phyloP scores from a whole-genome alignment of 2,888 invertebrate species.

The Taphrorychus bicolor region DNA sequence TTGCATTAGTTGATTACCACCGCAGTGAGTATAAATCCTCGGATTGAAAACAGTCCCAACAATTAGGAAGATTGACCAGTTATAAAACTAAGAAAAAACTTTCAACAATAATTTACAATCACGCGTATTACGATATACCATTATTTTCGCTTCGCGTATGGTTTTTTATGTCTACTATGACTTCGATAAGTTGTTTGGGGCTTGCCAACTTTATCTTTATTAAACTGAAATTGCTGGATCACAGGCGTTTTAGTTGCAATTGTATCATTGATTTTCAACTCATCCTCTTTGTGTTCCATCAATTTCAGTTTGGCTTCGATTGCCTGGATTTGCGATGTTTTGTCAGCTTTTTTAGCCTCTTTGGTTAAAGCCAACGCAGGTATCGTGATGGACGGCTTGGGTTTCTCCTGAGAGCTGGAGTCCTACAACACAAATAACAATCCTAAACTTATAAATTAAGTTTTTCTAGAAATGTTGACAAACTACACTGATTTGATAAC shows the following conservation, averaged over 20 bases:
- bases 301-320: constrained; percentile 87
- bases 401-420: constrained; percentile 57
- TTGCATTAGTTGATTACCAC: too few species aligned
- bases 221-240: constrained; percentile 71
- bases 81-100: too few species aligned
- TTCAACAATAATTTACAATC: too few species aligned
- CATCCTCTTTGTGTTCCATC: constrained; percentile 76
- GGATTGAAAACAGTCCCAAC: too few species aligned
- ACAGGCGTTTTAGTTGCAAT: constrained; percentile 71
- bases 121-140: too few species aligned
- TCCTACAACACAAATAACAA: constrained; percentile 29
- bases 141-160: constrained; percentile 26
- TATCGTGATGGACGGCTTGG: constrained; percentile 78
- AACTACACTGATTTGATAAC: too few species aligned
- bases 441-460: background rate
- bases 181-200: constrained; percentile 37
- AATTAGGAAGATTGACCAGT: too few species aligned
- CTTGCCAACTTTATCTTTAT: constrained; percentile 34
- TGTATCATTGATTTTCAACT: constrained; percentile 77
- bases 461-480: background rate
- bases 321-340: constrained; percentile 82
- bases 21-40: too few species aligned
- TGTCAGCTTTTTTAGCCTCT: constrained; percentile 71
- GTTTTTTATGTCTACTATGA: constrained; percentile 46
- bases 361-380: constrained; percentile 76